Base-by-base conservation (phyloP, 2,888 invertebrate species). In the Buathra laborator region DNA sequence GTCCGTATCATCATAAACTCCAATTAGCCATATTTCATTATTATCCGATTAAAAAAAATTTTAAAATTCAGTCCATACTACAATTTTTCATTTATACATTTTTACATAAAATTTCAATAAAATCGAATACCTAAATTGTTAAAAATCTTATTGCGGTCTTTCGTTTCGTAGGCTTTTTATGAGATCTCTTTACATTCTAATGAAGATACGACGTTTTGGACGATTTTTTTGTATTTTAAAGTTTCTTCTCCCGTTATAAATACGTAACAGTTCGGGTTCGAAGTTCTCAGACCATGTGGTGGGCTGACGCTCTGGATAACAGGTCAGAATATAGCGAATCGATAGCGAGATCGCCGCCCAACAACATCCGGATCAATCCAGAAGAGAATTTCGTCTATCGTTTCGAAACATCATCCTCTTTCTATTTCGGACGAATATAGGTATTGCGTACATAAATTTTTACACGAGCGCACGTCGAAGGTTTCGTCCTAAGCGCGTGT, bases 341-440 rank as follows among this genome's bases (percentile, higher is more conserved):
- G 24, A 43, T 16, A 10, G 24, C 24, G 62, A 29, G 32, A 74
- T 29, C 32, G 29, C 37, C 32, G 44, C 37, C 16, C 29, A 32
- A 24, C 12, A 74, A 12, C 9, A 16, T 75, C 48, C 19, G 32
- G 6, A 19, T 51, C 37, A 16, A 48, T 24, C 16, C 74, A 16
- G 12, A 37, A 3, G 37, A 66, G 43, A 37, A 37, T 66, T 51
- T 66, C 51, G 51, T 76, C 29, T 5, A 37, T 37, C 6, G 66
- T 78, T 83, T 72, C 71, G 72, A 72, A 83, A 77, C 4, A 59
- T 44, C 12, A 1, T 37, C 37, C 37, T 37, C 44, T 66, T 72
- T 83, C 72, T 48, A 67, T 78, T 67, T 64, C 46, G 32, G 62
- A 70, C 64, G 67, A 72, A 59, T 72, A 24, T 64, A 59, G 53